Evolutionary conservation across 2,888 invertebrate species (phyloP), one percentile per base, ranked within the genome.

Genomic region (Sympetrum striolatum): DNA sequence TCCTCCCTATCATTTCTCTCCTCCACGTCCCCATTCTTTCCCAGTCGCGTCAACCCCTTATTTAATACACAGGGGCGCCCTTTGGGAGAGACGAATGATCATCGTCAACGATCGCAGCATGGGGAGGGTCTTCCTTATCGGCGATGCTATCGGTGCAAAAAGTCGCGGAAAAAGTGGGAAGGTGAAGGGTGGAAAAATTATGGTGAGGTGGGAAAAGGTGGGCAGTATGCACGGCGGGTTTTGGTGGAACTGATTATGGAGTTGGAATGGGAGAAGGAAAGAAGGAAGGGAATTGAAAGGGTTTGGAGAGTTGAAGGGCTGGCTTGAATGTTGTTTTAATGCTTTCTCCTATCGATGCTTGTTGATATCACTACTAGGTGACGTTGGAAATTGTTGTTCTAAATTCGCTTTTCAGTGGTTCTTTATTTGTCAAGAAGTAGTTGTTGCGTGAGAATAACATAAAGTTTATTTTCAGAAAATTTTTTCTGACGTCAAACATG

Each of bases 171-270:
- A 39, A 3, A n/a, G 39, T 37, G 39, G 39, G 81, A 81, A 81
- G 80, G 6, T 18, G 25, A 31, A 18, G 37, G 80, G 37, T 15
- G 81, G 39, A 39, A 37, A n/a, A 39, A 39, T 39, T n/a, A 81
- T 14, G 48, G 81, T n/a, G 8, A 48, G 48, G 48, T 12, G 48
- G 25, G 48, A 25, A n/a, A 44, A 25, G 48, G 12, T 12, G 12
- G 48, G 53, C 25, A n/a, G 53, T 25, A 80, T 31, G 53, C 53
- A 48, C 31, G 31, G 48, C 12, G 44, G 81, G 48, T 25, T 25
- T 44, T 81, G 14, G 81, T 48, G 81, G 81, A 81, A 53, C 81
- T 25, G 81, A 81, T 81, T 81, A 81, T 53, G 48, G 8, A 81
- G 81, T 12, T 44, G 14, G 81, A 48, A 31, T 25, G 81, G 22